phyloP scores from a whole-genome alignment of 2,888 invertebrate species.

The Brassicogethes aeneus region DNA sequence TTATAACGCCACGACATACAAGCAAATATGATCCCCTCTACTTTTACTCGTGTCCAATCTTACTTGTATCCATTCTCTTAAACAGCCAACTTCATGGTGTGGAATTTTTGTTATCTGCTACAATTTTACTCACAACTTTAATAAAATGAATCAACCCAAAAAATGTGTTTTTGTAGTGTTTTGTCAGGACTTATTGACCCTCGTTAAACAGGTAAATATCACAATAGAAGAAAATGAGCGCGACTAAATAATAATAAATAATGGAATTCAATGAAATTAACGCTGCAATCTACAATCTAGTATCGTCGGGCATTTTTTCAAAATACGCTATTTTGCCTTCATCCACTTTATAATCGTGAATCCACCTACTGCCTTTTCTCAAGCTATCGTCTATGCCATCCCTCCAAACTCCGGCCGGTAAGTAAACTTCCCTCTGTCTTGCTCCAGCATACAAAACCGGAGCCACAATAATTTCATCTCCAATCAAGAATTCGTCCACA shows the following conservation, averaged over 20 bases:
- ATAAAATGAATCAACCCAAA: too few species aligned
- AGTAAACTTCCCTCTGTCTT: constrained; percentile 71
- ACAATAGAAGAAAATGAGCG: neutral
- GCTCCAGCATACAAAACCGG: constrained; percentile 67
- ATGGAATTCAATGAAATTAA: neutral
- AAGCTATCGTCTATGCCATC: constrained; percentile 82
- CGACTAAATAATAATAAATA: neutral
- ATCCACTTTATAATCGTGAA: constrained; percentile 77
- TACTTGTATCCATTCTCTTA: too few species aligned
- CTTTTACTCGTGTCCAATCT: too few species aligned
- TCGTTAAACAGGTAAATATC: too few species aligned
- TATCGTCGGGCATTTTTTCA: constrained; percentile 67
- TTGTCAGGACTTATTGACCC: too few species aligned
- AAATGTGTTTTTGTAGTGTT: too few species aligned
- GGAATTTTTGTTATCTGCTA: too few species aligned
- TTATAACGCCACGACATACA: too few species aligned
- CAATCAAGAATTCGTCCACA: constrained; percentile 81
- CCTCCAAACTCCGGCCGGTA: constrained; percentile 88
- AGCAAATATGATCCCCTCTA: too few species aligned
- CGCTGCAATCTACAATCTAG: neutral
- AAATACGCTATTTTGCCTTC: constrained; percentile 75
- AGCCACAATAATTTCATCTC: constrained; percentile 84
- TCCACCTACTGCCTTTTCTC: constrained; percentile 83
- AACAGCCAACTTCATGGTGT: too few species aligned
- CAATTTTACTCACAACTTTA: too few species aligned